Percentiles rank a stretch among this genome's conserved stretches.
Conservation (phyloP, 2,888 invertebrate genomes). For the Spodoptera littoralis region DNA sequence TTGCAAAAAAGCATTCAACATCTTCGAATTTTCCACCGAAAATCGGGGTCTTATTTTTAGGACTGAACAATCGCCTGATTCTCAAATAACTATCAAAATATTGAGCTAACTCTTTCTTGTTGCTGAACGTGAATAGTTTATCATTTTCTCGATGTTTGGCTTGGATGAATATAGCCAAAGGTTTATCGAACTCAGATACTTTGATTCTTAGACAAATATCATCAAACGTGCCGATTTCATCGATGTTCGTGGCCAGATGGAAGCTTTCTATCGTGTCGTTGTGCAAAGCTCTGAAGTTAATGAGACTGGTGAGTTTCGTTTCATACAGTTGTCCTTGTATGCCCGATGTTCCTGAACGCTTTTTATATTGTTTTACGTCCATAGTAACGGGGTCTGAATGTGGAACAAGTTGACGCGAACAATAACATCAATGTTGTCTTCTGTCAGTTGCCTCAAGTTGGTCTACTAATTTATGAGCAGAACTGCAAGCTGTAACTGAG, state of each 20-base stretch:
- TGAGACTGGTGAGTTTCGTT: slow-evolving; percentile 49
- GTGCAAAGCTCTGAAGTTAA: slow-evolving; percentile 36
- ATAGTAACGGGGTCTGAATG: background rate
- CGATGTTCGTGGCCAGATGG: slow-evolving; percentile 47
- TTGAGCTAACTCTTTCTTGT: slow-evolving; percentile 23
- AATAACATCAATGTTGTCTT: too few species aligned
- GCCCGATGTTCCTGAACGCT: slow-evolving; percentile 39
- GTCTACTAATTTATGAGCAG: too few species aligned
- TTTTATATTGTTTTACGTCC: slow-evolving; percentile 12
- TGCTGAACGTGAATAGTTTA: slow-evolving; percentile 20
- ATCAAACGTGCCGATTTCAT: slow-evolving; percentile 49
- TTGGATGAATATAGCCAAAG: slow-evolving; percentile 44
- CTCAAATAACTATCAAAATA: slow-evolving; percentile 38
- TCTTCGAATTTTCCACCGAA: slow-evolving; percentile 30
- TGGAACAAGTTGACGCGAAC: too few species aligned
- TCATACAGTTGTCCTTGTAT: slow-evolving; percentile 55
- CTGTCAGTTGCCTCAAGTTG: too few species aligned
- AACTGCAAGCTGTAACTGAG: too few species aligned
- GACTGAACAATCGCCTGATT: slow-evolving; percentile 30
- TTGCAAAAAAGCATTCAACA: slow-evolving; percentile 40
- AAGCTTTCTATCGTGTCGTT: slow-evolving; percentile 40
- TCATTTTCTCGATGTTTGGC: slow-evolving; percentile 47
- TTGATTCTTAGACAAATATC: slow-evolving; percentile 47
- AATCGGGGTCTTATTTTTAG: slow-evolving; percentile 17
- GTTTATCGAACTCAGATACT: slow-evolving; percentile 23